phyloP scores from a whole-genome alignment of 64 coral and sea anemone genomes.

The Trachythela sp. region DNA sequence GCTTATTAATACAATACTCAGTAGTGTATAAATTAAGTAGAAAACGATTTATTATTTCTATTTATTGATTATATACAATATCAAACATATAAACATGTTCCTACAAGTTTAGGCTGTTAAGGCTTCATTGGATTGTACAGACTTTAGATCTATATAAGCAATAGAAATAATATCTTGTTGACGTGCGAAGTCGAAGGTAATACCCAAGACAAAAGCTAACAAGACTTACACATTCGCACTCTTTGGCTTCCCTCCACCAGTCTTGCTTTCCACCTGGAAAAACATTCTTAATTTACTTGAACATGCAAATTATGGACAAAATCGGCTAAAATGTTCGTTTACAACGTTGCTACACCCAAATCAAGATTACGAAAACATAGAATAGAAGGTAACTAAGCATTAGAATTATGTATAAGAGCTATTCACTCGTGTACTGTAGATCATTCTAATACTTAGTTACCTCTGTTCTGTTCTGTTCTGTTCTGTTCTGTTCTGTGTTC shows the following conservation, averaged over 20 bases:
- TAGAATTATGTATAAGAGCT: no score
- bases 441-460: no score
- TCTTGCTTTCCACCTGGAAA: background rate
- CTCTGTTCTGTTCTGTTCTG: no score
- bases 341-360: background rate
- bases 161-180: background rate
- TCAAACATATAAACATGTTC: no score
- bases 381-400: no score
- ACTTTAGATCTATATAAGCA: conserved; percentile 14
- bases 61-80: no score
- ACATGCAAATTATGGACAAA: background rate
- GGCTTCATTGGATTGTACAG: background rate
- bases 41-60: no score
- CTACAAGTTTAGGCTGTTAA: background rate
- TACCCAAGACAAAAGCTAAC: background rate
- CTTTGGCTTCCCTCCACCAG: background rate
- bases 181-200: background rate
- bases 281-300: background rate
- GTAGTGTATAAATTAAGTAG: no score
- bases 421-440: no score
- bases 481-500: no score
- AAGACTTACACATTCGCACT: background rate
- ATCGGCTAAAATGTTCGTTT: background rate
- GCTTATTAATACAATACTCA: no score
- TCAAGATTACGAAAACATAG: background rate